Evolutionary conservation across 2,888 invertebrate genomes (phyloP).

Genomic region (Trimorus sp.): DNA sequence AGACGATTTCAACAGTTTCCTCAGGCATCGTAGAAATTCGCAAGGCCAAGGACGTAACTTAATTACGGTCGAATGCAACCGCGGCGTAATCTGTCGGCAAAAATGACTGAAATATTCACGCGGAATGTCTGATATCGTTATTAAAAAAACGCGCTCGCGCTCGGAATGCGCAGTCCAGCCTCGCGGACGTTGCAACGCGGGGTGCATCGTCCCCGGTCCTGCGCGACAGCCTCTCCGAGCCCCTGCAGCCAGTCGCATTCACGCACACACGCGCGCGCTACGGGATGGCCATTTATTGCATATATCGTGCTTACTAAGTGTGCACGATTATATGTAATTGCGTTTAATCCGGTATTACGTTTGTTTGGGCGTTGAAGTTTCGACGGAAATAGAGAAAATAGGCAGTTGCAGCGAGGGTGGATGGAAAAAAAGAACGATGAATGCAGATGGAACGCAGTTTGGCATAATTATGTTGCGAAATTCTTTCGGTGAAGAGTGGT

Average conservation of each 20-base stretch:
- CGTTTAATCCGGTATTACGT: constrained; percentile 29
- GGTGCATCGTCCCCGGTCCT: constrained; percentile 33
- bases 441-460: too few relatives aligned
- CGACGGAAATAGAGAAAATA: constrained; percentile 42
- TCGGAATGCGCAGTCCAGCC: constrained; percentile 26
- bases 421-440: too few relatives aligned
- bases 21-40: background rate
- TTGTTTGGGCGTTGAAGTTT: constrained; percentile 5
- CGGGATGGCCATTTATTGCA: constrained; percentile 69
- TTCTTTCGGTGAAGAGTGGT: too few relatives aligned
- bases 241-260: constrained; percentile 64
- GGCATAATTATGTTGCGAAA: too few relatives aligned
- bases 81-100: background rate
- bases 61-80: constrained; percentile 6
- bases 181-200: constrained; percentile 55
- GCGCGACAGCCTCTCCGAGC: constrained; percentile 64
- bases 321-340: constrained; percentile 51
- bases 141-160: constrained; percentile 21
- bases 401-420: constrained; percentile 4
- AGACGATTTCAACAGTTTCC: too few relatives aligned
- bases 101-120: constrained; percentile 47
- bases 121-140: constrained; percentile 35
- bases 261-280: constrained; percentile 50
- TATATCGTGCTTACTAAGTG: constrained; percentile 61
- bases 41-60: background rate